Percentiles rank a stretch among this genome's conserved stretches.
phyloP scores from a whole-genome alignment of 2,888 invertebrate species.

The Elmis aenea region DNA sequence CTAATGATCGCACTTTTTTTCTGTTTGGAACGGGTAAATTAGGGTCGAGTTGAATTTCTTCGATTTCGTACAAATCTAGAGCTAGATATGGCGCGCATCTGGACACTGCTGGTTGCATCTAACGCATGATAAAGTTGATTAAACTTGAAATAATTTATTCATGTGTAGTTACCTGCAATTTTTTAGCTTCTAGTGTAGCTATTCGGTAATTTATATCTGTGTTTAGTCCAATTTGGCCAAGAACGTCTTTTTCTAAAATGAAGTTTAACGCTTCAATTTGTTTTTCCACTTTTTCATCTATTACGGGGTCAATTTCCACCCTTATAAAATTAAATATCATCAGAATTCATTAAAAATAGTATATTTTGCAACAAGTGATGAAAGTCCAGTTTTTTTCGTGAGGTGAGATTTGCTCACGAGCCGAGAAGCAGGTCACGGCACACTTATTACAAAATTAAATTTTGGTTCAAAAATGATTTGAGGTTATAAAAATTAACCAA shows the following conservation, averaged over 20 bases:
- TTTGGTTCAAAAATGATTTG: no score
- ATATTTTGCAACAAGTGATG: no score
- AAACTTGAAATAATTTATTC: no score
- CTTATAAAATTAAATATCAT: conserved; percentile 17
- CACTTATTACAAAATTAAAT: no score
- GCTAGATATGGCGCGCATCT: conserved; percentile 57
- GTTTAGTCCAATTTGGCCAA: conserved; percentile 48
- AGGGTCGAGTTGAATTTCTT: conserved; percentile 44
- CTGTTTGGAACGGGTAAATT: conserved; percentile 38
- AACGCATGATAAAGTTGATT: conserved; percentile 10
- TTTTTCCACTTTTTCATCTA: conserved; percentile 14
- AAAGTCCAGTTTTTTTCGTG: no score
- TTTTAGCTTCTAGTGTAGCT: conserved; percentile 43
- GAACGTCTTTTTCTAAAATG: conserved; percentile 30
- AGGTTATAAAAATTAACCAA: no score
- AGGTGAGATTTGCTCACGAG: no score
- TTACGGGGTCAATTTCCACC: conserved; percentile 2
- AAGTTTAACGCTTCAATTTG: conserved; percentile 22
- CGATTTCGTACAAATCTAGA: conserved; percentile 49
- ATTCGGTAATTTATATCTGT: conserved; percentile 53
- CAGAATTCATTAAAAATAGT: conserved; percentile 23
- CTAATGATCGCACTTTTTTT: conserved; percentile 29
- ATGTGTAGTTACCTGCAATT: conserved; percentile 34
- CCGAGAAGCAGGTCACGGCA: no score
- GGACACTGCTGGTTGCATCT: conserved; percentile 53